Percentiles rank a stretch among this genome's conserved stretches.
phyloP scores from a whole-genome alignment of 2,888 invertebrate species.

The Eristalis intricaria region DNA sequence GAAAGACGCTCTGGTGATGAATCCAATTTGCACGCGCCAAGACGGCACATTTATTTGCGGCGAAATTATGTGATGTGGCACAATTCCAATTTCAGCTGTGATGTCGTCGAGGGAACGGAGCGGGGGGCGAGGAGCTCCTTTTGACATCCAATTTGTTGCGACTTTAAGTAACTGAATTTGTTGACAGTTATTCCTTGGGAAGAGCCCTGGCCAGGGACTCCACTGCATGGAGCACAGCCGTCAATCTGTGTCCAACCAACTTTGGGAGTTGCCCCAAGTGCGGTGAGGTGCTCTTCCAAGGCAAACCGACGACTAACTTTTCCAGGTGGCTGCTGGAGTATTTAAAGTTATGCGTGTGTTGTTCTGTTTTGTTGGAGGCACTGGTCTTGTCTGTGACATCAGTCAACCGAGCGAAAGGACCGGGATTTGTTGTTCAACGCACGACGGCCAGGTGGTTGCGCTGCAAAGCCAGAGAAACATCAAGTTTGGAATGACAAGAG shows the following conservation, averaged over 20 bases:
- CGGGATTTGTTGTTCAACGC: not conserved
- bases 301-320: not conserved
- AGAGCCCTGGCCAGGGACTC: not conserved
- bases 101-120: not conserved
- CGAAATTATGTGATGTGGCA: not conserved
- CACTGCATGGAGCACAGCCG: not conserved
- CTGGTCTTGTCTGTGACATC: not conserved
- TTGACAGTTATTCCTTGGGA: not conserved
- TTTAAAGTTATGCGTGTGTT: not conserved
- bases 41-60: not conserved
- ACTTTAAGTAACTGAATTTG: not conserved
- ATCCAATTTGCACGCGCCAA: slow-evolving; percentile 31
- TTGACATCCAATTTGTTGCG: not conserved
- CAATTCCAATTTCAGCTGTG: not conserved
- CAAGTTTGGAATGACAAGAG: not conserved
- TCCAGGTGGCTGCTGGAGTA: not conserved
- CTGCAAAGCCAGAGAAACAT: not conserved
- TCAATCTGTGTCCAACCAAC: not conserved
- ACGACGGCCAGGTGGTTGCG: not conserved
- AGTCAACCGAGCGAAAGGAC: not conserved
- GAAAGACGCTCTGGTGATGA: slow-evolving; percentile 8
- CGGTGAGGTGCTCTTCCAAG: not conserved
- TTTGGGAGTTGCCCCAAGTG: not conserved
- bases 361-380: not conserved
- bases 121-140: not conserved